Base-by-base conservation (phyloP, 2,888 invertebrate genomes). In the Pachycephus smyrnensis region DNA sequence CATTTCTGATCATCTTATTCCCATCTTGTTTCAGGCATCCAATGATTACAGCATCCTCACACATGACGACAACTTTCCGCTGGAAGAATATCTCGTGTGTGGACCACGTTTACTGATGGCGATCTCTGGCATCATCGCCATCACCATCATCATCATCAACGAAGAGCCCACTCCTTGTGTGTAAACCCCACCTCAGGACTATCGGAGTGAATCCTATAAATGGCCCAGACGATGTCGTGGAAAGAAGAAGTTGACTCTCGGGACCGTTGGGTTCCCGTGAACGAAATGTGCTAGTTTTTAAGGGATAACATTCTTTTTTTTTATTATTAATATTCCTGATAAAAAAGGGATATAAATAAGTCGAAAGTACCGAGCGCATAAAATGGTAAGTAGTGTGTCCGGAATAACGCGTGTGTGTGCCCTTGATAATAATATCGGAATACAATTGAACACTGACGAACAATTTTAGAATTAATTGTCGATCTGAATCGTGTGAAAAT, bases 151-250 rank as follows among this genome's bases (percentile, higher is more conserved):
- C 68, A n/a, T 33, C 33, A 32, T 71, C 32, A n/a, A 71, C 71
- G 32, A 32, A 23, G 71, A 32, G 9, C 77, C 73, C 55, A 55
- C 55, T 55, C 55, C 55, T 55, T 55, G 23, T 55, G 55, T 55
- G 55, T 55, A 55, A 80, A 80, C 81, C 78, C 87, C 86, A 86
- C 86, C 86, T 85, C 87, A 80, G 77, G 79, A 77, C 82, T 84
- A 89, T 88, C 87, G 84, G 87, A 55, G 86, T 88, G 90, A 91
- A 91, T 91, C 91, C 91, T 91, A 91, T 91, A 91, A 91, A 91
- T 91, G 91, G 89, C 88, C 87, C 86, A 87, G 55, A 55, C 87
- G 87, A 86, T 84, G 78, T 83, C 83, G 78, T 83, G 82, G 83
- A 82, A 83, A 80, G 85, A 83, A 88, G 86, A 88, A 88, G 88